These are phyloP conservation scores for Acropora tenuis DNA, from an alignment of 64 coral and sea anemone genomes.

Conservation along the genomic window DNA sequence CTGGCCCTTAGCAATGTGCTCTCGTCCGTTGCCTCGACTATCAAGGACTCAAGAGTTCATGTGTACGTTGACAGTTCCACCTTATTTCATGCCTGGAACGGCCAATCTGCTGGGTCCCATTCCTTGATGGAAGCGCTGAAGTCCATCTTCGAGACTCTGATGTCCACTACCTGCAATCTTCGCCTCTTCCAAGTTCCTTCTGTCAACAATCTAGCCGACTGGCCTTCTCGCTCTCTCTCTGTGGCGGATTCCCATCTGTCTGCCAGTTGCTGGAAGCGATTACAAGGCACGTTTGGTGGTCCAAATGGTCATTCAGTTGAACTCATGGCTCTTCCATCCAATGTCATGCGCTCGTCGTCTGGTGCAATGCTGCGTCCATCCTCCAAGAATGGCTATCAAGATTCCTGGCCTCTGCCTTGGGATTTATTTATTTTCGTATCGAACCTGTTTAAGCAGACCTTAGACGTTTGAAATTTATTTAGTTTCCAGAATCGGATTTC, in stretches of 20 bases:
- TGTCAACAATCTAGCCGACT: not conserved
- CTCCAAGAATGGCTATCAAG: not conserved
- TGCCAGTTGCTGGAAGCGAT: not conserved
- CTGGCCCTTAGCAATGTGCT: too few species aligned
- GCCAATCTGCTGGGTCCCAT: slow-evolving; percentile 9
- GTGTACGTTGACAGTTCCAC: not conserved
- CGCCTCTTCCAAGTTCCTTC: not conserved
- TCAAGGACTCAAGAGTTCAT: not conserved
- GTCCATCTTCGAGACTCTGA: not conserved
- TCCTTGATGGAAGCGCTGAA: not conserved
- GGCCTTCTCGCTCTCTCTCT: not conserved
- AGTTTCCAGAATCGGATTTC: too few species aligned
- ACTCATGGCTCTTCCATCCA: slow-evolving; percentile 1
- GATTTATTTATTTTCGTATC: too few species aligned
- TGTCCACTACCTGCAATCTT: too few species aligned
- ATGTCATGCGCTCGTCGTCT: not conserved
- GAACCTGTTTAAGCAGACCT: too few species aligned
- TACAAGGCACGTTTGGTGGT: not conserved
- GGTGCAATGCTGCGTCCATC: not conserved
- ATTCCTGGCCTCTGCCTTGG: not conserved
- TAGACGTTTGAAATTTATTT: too few species aligned
- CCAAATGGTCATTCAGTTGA: not conserved
- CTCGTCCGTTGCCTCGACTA: too few species aligned
- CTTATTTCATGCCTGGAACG: slow-evolving; percentile 29
- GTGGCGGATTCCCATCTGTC: not conserved